Conservation (phyloP, 37 sponge, comb jelly and placozoan genomes). For the Bolinopsis microptera region DNA sequence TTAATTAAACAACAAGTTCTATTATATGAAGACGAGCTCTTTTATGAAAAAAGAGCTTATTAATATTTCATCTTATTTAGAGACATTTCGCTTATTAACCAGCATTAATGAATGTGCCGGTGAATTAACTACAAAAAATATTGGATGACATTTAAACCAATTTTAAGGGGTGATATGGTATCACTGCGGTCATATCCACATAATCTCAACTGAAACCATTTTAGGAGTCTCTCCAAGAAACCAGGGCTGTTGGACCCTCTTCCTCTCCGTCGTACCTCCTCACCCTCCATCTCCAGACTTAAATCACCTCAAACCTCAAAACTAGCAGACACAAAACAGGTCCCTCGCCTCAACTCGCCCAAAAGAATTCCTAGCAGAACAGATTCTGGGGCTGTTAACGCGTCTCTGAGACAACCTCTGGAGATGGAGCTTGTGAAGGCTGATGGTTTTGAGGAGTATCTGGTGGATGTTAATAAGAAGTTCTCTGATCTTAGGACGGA, state of each 20-base stretch:
- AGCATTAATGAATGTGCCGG: too few species aligned
- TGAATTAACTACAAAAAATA: too few species aligned
- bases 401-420: background rate
- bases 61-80: too few species aligned
- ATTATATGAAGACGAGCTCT: too few species aligned
- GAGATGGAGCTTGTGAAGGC: background rate
- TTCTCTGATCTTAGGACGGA: background rate
- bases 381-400: background rate
- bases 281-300: background rate
- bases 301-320: background rate
- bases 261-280: background rate
- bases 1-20: too few species aligned
- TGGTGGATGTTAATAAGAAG: slow-evolving; percentile 10
- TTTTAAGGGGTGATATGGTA: too few species aligned
- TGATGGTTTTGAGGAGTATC: background rate
- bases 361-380: background rate
- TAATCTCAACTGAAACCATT: too few species aligned
- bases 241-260: background rate
- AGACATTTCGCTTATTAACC: too few species aligned
- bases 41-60: too few species aligned
- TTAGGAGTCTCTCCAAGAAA: background rate
- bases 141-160: too few species aligned
- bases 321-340: background rate
- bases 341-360: slow-evolving; percentile 12
- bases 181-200: too few species aligned